Evolutionary conservation across 2,113 vertebrate genomes (phyloP).

Genomic region (Emydura subglobosa): DNA sequence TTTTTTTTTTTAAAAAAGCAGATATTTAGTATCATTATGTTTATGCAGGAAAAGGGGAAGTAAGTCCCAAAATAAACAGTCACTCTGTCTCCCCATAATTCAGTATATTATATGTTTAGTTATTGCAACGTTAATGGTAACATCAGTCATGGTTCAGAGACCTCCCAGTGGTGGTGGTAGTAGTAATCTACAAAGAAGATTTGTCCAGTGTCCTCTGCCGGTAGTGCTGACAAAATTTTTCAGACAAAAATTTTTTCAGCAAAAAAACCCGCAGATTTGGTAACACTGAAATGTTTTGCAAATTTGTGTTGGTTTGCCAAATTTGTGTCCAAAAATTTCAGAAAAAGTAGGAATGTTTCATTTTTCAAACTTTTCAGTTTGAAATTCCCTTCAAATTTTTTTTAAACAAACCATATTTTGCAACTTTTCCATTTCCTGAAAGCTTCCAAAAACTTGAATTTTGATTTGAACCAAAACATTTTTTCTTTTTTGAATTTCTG

Average conservation of each 20-base stretch:
- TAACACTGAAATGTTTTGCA: background rate
- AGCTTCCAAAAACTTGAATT: too few relatives aligned
- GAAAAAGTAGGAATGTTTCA: too few relatives aligned
- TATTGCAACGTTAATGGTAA: background rate
- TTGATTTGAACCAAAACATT: too few relatives aligned
- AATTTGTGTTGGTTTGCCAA: background rate
- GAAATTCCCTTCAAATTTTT: too few relatives aligned
- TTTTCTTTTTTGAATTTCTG: too few relatives aligned
- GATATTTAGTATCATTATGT: background rate
- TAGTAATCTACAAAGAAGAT: background rate
- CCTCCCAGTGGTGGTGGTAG: background rate
- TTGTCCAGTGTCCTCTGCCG: background rate
- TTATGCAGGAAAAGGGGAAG: background rate
- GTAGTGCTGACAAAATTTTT: background rate
- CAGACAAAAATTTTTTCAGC: background rate
- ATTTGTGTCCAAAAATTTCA: too few relatives aligned
- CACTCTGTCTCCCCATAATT: background rate
- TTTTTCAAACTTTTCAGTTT: too few relatives aligned
- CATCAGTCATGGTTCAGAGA: constrained; percentile 28
- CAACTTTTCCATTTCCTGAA: too few relatives aligned
- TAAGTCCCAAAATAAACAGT: constrained; percentile 25
- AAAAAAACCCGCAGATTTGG: too few relatives aligned
- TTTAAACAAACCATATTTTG: too few relatives aligned
- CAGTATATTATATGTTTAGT: constrained; percentile 51
- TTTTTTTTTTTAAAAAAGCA: too few relatives aligned